phyloP scores from a whole-genome alignment of 2,797 vertebrate species.

The Myoxocephalus aenaeus region DNA sequence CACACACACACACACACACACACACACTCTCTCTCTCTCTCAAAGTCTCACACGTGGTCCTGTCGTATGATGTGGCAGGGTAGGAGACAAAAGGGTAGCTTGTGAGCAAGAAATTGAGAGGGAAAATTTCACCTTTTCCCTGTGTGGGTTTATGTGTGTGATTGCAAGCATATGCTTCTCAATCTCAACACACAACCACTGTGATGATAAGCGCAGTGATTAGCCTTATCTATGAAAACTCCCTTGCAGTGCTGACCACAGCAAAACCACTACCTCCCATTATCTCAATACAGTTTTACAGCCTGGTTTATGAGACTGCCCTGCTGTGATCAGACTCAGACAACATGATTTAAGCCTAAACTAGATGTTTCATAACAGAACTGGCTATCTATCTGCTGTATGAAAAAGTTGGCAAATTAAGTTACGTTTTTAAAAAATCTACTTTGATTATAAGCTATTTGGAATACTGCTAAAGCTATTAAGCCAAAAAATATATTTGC shows the following conservation, averaged over 20 bases:
- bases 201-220: constrained; percentile 74
- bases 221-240: constrained; percentile 79
- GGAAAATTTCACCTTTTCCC: constrained; percentile 60
- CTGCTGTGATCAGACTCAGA: constrained; percentile 65
- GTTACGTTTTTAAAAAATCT: constrained; percentile 7
- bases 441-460: constrained; percentile 38
- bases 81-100: constrained; percentile 55
- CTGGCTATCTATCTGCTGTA: constrained; percentile 43
- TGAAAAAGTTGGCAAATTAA: constrained; percentile 36
- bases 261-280: constrained; percentile 71
- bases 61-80: constrained; percentile 46
- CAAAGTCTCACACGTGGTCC: constrained; percentile 5
- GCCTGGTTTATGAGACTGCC: constrained; percentile 65
- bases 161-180: constrained; percentile 67
- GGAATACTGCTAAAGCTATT: not conserved
- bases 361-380: constrained; percentile 51
- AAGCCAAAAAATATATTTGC: not conserved
- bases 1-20: constrained; percentile 4
- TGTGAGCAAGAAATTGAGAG: constrained; percentile 41
- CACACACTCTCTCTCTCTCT: not conserved
- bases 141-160: constrained; percentile 45
- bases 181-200: constrained; percentile 69
- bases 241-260: constrained; percentile 74
- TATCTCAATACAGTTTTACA: constrained; percentile 74
- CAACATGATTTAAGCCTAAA: constrained; percentile 47